Evolutionary conservation across 2,888 invertebrate genomes (phyloP), one percentile per base, ranked within the genome.

Genomic region (Linnaemya tessellans): DNA sequence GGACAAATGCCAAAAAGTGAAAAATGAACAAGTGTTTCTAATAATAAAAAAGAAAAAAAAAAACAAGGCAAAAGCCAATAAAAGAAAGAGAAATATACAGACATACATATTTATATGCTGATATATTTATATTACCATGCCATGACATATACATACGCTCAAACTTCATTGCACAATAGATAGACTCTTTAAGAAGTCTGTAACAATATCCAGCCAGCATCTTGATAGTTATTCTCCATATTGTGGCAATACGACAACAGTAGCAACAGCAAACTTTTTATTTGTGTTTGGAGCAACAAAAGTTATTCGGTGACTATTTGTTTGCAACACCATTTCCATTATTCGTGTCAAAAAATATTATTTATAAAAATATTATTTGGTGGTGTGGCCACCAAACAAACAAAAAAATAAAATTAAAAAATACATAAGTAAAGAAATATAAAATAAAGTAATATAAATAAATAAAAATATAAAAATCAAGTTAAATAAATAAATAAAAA

Each of bases 1-100:
- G 77, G 77, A 67, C 56, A 77, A 67, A 67, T 77, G 77, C 77
- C 77, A 77, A 77, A 77, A 58, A n/a, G 46, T 13, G 43, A 30
- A 13, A 73, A 43, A 56, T 20, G 25, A 77, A 77, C 65, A 77
- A 77, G 54, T 65, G 75, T 30, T 71, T 71, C 15, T 18, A 60
- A 20, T n/a, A n/a, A n/a, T n/a, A n/a, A n/a, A n/a, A n/a, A n/a
- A n/a, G n/a, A n/a, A n/a, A n/a, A n/a, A 43, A 58, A 41, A 41
- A 11, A 41, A 41, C 11, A 41, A 30, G 30, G 5, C 5, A 3
- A 5, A 30, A 5, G 30, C 3, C 30, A 30, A 30, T 3, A 30
- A 2, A 30, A 30, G 5, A 30, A 22, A 56, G 3, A 54, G 38
- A 41, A 41, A 10, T 18, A 71, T 43, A 30, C 15, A 64, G 22